Percentiles rank a stretch among this genome's conserved stretches.
phyloP scores from a whole-genome alignment of 2,797 vertebrate genomes.

The Darevskia nairensis region DNA sequence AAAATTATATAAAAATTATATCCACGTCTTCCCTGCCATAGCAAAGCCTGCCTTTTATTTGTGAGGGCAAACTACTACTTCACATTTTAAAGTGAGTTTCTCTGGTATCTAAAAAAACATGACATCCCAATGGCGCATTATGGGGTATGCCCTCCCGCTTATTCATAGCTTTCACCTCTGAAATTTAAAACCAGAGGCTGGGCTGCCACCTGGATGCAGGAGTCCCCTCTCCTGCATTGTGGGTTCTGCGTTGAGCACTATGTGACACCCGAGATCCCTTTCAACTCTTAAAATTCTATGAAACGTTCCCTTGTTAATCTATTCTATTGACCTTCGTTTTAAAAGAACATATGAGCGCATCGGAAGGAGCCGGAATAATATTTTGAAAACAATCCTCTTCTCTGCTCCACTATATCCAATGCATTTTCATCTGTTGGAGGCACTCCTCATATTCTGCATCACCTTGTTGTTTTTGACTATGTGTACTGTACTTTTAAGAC shows the following conservation, averaged over 20 bases:
- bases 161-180: neutral
- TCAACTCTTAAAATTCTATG: neutral
- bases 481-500: too few species aligned
- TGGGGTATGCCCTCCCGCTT: neutral
- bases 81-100: neutral
- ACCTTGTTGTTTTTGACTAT: neutral
- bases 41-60: neutral
- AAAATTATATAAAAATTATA: too few species aligned
- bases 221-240: too few species aligned
- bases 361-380: neutral
- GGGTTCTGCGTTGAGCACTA: too few species aligned
- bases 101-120: neutral
- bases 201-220: too few species aligned
- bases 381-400: neutral
- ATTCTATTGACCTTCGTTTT: neutral
- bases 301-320: neutral
- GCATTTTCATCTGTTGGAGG: neutral
- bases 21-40: neutral
- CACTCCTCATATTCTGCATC: too few species aligned
- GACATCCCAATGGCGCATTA: neutral
- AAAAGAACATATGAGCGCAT: too few species aligned
- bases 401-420: neutral
- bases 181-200: too few species aligned
- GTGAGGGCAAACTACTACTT: neutral
- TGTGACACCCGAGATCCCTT: too few species aligned